Evolutionary conservation across 2,888 invertebrate species (phyloP).

Genomic region (Watsonalla cultraria): DNA sequence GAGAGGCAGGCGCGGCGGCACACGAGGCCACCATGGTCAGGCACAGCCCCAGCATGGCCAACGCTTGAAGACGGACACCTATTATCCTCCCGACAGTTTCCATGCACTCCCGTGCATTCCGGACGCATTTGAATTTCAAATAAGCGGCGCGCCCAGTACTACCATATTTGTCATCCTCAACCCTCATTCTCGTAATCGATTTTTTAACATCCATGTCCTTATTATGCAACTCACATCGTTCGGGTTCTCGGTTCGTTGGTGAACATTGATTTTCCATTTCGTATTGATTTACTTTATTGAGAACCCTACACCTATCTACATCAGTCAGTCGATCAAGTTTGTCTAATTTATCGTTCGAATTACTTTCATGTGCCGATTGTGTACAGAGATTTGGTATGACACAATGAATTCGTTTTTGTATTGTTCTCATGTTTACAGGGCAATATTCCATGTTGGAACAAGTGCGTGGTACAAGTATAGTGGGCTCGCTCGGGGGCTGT

Average conservation of each 20-base stretch:
- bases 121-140: conserved; percentile 67
- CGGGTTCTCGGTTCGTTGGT: conserved; percentile 29
- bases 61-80: conserved; percentile 47
- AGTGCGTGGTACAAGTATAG: conserved; percentile 15
- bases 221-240: conserved; percentile 50
- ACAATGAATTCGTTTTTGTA: conserved; percentile 23
- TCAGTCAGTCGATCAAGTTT: conserved; percentile 58
- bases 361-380: conserved; percentile 43
- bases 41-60: conserved; percentile 50
- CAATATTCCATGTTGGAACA: conserved; percentile 7
- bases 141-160: conserved; percentile 52
- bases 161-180: conserved; percentile 53
- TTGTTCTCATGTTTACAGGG: conserved; percentile 8
- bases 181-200: conserved; percentile 60
- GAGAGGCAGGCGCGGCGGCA: conserved; percentile 52
- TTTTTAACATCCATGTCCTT: conserved; percentile 57
- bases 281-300: conserved; percentile 42
- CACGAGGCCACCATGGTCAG: conserved; percentile 51
- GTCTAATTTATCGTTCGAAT: conserved; percentile 63
- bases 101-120: conserved; percentile 48
- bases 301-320: conserved; percentile 64
- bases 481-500: conserved; percentile 20
- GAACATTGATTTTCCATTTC: conserved; percentile 46
- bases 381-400: conserved; percentile 36
- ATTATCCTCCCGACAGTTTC: conserved; percentile 59